Evolutionary conservation across 1,140 invertebrate genomes (phyloP).

Genomic region (Vanessa tameamea): DNA sequence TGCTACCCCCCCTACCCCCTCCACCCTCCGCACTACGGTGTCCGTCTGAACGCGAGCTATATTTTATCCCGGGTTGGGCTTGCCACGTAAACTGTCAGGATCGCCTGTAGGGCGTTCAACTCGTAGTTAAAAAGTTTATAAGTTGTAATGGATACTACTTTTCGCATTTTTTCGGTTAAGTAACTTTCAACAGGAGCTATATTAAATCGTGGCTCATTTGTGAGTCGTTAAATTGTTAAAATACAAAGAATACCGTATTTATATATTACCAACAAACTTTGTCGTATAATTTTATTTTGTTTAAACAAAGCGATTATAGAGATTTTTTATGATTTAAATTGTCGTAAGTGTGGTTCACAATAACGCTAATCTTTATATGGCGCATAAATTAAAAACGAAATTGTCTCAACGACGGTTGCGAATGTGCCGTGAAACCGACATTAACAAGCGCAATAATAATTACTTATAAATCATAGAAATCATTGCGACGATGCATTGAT

Average conservation of each 20-base stretch:
- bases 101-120: constrained; percentile 74
- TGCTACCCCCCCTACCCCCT: constrained; percentile 35
- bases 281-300: not conserved
- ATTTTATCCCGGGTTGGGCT: constrained; percentile 74
- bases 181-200: not conserved
- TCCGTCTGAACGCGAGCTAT: constrained; percentile 74
- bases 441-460: constrained; percentile 78
- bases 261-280: not conserved
- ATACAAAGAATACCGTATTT: not conserved
- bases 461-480: constrained; percentile 78
- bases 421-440: constrained; percentile 72
- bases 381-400: constrained; percentile 68
- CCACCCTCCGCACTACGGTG: constrained; percentile 44
- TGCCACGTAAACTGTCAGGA: constrained; percentile 77
- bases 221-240: not conserved
- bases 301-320: not conserved
- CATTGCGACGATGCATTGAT: constrained; percentile 79
- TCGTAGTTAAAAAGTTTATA: constrained; percentile 60
- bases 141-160: constrained; percentile 32
- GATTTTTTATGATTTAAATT: constrained; percentile 23
- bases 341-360: constrained; percentile 26
- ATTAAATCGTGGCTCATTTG: not conserved
- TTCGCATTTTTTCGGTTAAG: not conserved
- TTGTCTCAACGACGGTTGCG: constrained; percentile 56
- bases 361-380: constrained; percentile 36